Evolutionary conservation across 2,888 invertebrate genomes (phyloP).

Genomic region (Morpho helenor): DNA sequence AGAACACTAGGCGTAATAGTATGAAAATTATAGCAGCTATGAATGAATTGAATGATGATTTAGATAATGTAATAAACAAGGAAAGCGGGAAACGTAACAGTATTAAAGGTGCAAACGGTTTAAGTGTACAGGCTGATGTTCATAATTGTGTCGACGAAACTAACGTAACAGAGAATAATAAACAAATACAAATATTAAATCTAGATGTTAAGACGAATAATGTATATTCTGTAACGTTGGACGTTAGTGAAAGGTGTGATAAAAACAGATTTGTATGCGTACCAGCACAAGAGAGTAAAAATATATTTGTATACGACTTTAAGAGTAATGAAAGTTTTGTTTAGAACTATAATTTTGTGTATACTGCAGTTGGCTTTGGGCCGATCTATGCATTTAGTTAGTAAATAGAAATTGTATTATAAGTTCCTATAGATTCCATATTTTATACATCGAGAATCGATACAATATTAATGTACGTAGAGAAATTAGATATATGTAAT

Average conservation of each 20-base stretch:
- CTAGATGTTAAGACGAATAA: constrained; percentile 73
- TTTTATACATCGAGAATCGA: constrained; percentile 23
- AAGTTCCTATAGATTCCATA: constrained; percentile 33
- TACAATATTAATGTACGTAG: constrained; percentile 7
- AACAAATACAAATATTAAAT: constrained; percentile 75
- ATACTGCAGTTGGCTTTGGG: constrained; percentile 35
- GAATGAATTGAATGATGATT: constrained; percentile 49
- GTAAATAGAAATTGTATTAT: constrained; percentile 14
- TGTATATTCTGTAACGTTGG: constrained; percentile 73
- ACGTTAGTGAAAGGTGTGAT: constrained; percentile 58
- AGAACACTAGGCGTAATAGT: constrained; percentile 69
- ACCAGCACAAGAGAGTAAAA: constrained; percentile 61
- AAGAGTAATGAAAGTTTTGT: constrained; percentile 74
- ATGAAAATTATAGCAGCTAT: constrained; percentile 69
- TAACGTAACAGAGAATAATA: constrained; percentile 61
- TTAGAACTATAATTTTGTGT: constrained; percentile 32
- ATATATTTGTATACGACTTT: constrained; percentile 76
- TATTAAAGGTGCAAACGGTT: constrained; percentile 24
- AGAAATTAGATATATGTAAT: constrained; percentile 7
- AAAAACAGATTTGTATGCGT: constrained; percentile 67
- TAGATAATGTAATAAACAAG: constrained; percentile 31
- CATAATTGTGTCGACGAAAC: constrained; percentile 39
- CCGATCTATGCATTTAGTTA: constrained; percentile 49
- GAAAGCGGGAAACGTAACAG: constrained; percentile 24
- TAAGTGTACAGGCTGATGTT: constrained; percentile 43